Evolutionary conservation across 2,888 invertebrate genomes (phyloP).

Genomic region (Brassicogethes aeneus): DNA sequence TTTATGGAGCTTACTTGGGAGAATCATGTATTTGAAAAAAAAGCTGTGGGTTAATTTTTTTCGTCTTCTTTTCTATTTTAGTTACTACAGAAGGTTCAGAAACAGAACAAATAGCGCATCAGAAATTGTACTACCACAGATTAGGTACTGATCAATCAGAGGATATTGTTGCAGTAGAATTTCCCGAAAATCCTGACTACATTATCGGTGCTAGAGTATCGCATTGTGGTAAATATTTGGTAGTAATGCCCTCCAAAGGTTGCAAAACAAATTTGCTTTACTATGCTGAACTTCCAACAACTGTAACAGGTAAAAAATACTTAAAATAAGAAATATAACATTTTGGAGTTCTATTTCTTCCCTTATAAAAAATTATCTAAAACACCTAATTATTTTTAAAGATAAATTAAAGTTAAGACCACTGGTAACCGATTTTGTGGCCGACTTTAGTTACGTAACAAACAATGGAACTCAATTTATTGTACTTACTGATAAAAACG

Average conservation of each 20-base stretch:
- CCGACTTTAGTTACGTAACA: background rate
- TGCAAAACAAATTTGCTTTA: background rate
- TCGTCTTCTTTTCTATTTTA: slow-evolving; percentile 33
- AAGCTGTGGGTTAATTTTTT: too few species aligned
- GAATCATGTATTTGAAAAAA: too few species aligned
- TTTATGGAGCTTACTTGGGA: slow-evolving; percentile 59
- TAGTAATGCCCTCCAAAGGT: background rate
- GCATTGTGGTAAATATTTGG: background rate
- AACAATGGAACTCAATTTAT: background rate
- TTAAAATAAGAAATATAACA: too few species aligned
- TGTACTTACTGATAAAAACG: background rate
- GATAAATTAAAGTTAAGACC: background rate
- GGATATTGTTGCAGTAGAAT: background rate
- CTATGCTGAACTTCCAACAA: background rate
- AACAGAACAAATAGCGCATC: background rate
- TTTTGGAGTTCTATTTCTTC: too few species aligned
- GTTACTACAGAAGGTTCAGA: slow-evolving; percentile 28
- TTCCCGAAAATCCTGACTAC: background rate
- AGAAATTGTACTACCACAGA: slow-evolving; percentile 1
- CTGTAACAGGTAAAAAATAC: background rate
- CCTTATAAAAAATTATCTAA: too few species aligned
- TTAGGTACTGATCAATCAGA: background rate
- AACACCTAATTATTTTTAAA: too few species aligned
- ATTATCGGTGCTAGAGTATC: background rate
- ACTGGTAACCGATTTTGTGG: background rate